Base-by-base conservation (phyloP, 2,888 invertebrate genomes). In the Cephus nigrinus region DNA sequence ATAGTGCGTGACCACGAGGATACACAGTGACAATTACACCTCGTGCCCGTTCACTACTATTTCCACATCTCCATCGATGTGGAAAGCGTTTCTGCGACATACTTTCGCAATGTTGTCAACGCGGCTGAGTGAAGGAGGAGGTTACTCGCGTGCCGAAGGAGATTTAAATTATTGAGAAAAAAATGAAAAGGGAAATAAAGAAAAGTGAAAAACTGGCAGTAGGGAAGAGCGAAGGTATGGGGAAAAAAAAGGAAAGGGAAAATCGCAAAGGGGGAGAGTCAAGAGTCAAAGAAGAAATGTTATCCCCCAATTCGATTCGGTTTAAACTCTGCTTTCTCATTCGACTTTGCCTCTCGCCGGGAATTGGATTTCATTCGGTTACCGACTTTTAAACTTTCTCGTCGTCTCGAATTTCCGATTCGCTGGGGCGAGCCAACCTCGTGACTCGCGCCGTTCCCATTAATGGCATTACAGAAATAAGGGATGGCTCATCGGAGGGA, bases 391-490 rank as follows among this genome's bases (percentile, higher is more conserved):
- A 55, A 55, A 55, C 55, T 55, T 55, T 55, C 55, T 55, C 55
- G 30, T 71, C 71, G 33, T 30, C 31, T 71, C 23, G 30, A 71
- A 71, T 71, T 71, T 71, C 33, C 71, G 71, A 71, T 33, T 71
- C 71, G 71, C 71, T 31, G 71, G 33, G 33, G 33, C 71, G 71
- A 71, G 30, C 23, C 55, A 55, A 23, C 55, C 55, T 23, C 55
- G 55, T 23, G 55, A 15, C 55, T 23, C 40, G 40, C 40, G 40
- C 40, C 12, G 40, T 40, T 40, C 55, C 55, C 55, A 55, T 55
- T 55, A 55, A 55, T 55, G 55, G 55, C 55, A 55, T 55, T 55
- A 55, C 23, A 55, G 55, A 55, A 55, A 55, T 55, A 55, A 55
- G 55, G 55, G 55, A 55, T 55, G 55, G 55, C 55, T 55, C 55